Percentiles rank a stretch among this genome's conserved stretches.
Conservation (phyloP, 2,797 vertebrate species). For the Ateles fusciceps region DNA sequence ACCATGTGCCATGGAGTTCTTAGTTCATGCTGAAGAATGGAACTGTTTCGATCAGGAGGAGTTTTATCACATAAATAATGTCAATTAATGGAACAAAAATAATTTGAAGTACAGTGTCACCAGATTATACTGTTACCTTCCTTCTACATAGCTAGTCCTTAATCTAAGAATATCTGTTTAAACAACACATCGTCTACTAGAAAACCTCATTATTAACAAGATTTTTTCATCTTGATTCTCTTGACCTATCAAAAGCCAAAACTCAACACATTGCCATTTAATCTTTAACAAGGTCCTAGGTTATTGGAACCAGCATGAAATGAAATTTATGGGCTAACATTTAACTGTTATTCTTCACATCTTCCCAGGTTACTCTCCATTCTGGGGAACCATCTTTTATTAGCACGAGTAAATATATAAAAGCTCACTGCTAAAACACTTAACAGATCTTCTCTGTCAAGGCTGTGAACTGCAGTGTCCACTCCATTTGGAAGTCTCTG, state of each 20-base stretch:
- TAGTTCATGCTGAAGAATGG: neutral
- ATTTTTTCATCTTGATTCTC: conserved; percentile 56
- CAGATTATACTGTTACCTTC: conserved; percentile 30
- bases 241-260: conserved; percentile 66
- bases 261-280: conserved; percentile 73
- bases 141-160: conserved; percentile 10
- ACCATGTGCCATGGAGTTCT: neutral
- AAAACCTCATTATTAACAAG: conserved; percentile 52
- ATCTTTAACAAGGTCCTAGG: conserved; percentile 82
- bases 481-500: conserved; percentile 78
- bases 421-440: conserved; percentile 84
- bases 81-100: conserved; percentile 41
- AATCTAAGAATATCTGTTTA: neutral
- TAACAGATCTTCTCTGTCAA: conserved; percentile 82
- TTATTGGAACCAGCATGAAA: conserved; percentile 76
- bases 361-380: conserved; percentile 72
- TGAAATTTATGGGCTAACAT: conserved; percentile 81
- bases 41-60: neutral
- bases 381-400: conserved; percentile 80
- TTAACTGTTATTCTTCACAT: conserved; percentile 77
- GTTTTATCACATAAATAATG: neutral
- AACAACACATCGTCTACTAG: neutral
- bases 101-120: conserved; percentile 23
- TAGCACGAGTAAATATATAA: conserved; percentile 81
- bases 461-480: conserved; percentile 80